Percentiles rank a stretch among this genome's conserved stretches.
Conservation (phyloP, 2,797 vertebrate genomes). For the Cyclura pinguis region DNA sequence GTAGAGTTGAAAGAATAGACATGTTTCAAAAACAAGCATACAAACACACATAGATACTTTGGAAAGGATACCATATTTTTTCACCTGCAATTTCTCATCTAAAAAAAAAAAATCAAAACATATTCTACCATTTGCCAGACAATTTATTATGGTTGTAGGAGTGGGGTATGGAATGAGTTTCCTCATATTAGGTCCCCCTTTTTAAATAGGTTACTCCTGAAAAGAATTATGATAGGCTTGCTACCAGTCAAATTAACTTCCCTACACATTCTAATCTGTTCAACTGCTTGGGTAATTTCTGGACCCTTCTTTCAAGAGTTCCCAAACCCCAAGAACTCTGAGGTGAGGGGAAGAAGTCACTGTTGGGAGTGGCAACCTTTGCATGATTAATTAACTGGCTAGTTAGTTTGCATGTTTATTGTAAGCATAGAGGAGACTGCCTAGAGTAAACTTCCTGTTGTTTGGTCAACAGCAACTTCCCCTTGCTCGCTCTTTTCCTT, state of each 20-base stretch:
- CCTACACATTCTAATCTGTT: not conserved
- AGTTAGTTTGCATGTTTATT: too few species aligned
- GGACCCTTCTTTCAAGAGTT: not conserved
- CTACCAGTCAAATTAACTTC: not conserved
- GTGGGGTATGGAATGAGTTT: not conserved
- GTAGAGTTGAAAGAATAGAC: not conserved
- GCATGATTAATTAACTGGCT: too few species aligned
- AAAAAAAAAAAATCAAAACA: not conserved
- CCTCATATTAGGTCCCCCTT: not conserved
- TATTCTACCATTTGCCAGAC: not conserved
- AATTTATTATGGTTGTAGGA: not conserved
- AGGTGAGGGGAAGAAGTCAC: not conserved
- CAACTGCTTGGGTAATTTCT: not conserved
- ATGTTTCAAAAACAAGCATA: not conserved
- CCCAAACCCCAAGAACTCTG: too few species aligned
- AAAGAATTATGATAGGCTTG: not conserved
- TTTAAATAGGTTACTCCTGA: not conserved
- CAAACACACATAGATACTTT: not conserved
- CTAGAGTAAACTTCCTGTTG: too few species aligned
- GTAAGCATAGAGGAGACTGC: too few species aligned
- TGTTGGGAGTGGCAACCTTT: not conserved
- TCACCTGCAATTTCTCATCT: not conserved
- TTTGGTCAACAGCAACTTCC: too few species aligned
- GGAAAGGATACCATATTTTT: not conserved
- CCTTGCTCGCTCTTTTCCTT: too few species aligned